These are phyloP conservation scores for Portevinia maculata DNA, from an alignment of 2,888 invertebrate genomes.

Conservation along the genomic window DNA sequence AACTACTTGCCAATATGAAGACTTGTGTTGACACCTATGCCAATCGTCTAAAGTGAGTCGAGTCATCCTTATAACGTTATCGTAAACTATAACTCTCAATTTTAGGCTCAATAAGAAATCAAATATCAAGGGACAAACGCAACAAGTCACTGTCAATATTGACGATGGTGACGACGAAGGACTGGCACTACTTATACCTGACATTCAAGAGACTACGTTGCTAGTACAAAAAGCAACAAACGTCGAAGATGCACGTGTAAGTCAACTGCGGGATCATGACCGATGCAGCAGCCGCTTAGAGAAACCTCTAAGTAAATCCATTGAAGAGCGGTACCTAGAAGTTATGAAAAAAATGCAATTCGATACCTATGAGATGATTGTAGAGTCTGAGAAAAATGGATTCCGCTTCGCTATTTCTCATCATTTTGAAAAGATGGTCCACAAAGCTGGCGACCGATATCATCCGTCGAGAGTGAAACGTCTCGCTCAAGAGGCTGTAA, in stretches of 20 bases:
- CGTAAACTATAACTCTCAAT: constrained; percentile 60
- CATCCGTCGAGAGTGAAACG: constrained; percentile 95
- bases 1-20: constrained; percentile 93
- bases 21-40: constrained; percentile 96
- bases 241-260: constrained; percentile 78
- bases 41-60: constrained; percentile 89
- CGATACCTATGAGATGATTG: constrained; percentile 96
- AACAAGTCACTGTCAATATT: constrained; percentile 81
- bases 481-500: constrained; percentile 97
- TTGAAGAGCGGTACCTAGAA: constrained; percentile 91
- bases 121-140: constrained; percentile 82
- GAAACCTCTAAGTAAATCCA: constrained; percentile 84
- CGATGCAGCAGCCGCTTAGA: constrained; percentile 75
- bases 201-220: constrained; percentile 88
- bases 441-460: constrained; percentile 92
- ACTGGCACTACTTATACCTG: constrained; percentile 93
- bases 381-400: constrained; percentile 89
- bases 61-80: background rate
- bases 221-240: constrained; percentile 81
- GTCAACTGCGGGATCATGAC: constrained; percentile 76
- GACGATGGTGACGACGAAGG: constrained; percentile 95
- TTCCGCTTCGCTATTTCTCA: constrained; percentile 94
- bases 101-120: constrained; percentile 87
- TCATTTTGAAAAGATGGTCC: constrained; percentile 94
- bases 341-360: constrained; percentile 96